Percentiles rank a stretch among this genome's conserved stretches.
Conservation (phyloP, 2,797 vertebrate genomes). For the Chlorospingus semifuscus region DNA sequence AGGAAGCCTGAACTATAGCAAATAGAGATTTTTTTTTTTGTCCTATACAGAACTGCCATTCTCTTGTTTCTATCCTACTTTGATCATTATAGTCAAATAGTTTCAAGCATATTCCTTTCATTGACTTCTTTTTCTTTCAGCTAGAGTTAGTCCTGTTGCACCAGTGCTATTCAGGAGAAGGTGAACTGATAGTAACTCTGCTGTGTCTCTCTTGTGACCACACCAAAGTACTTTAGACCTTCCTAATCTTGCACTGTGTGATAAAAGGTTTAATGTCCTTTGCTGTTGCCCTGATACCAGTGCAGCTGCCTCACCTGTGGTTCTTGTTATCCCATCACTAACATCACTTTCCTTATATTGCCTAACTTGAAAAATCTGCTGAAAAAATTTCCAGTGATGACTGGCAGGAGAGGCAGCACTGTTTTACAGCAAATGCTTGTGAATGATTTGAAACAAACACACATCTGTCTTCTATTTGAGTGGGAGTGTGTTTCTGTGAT, state of each 20-base stretch:
- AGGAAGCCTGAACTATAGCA: constrained; percentile 48
- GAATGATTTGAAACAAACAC: neutral
- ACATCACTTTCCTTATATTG: neutral
- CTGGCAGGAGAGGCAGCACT: neutral
- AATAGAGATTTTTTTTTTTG: constrained; percentile 39
- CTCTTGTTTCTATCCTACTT: constrained; percentile 30
- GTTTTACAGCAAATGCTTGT: neutral
- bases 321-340: neutral
- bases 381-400: neutral
- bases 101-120: constrained; percentile 7
- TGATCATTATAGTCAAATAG: constrained; percentile 8
- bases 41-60: neutral
- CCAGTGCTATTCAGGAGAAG: neutral
- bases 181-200: neutral
- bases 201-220: neutral
- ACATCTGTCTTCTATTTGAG: neutral
- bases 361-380: neutral
- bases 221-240: neutral
- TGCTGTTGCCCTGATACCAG: neutral
- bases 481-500: neutral
- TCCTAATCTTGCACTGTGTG: neutral
- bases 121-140: neutral
- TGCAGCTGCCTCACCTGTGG: neutral
- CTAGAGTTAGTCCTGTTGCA: neutral
- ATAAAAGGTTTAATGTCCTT: neutral